Evolutionary conservation across 2,797 vertebrate genomes (phyloP), one percentile per base, ranked within the genome.

Genomic region (Chrysocyon brachyurus): DNA sequence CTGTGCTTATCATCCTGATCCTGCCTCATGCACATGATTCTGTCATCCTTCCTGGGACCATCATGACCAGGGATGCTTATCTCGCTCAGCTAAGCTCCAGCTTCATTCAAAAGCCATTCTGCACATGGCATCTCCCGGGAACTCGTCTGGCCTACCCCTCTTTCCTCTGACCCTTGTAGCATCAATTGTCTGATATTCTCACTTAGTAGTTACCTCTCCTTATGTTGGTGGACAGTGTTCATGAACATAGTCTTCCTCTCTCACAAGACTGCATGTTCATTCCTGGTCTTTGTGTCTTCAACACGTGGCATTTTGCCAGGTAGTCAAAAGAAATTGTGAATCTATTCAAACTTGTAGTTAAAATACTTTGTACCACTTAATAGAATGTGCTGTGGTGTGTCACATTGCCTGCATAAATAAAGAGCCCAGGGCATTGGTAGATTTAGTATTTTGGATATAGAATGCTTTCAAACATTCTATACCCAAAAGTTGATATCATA

Each of bases 181-280:
- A 3, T 49, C 7, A 0, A 1, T 19, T 4, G 66, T 49, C 52
- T 26, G 52, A 40, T 2, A 31, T 52, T 31, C 22, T 73, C 6
- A 19, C 46, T 24, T 28, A 12, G 3, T 3, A 17, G 17, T 31
- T 22, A 12, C 12, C 40, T 16, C 12, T 36, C 21, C 6, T 26
- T 7, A 14, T 15, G 6, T 3, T 31, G 21, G 26, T 3, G 10
- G 0, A 12, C 61, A 6, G 2, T 0, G 3, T 4, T 16, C 49
- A 7, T 31, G 14, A 17, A 28, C 1, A 0, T 1, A 11, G 1
- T 83, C 24, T n/a, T 61, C 52, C 40, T 24, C 9, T 7, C 11
- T 75, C 21, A 4, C 52, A 16, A 31, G 75, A 46, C 49, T 36
- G 8, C n/a, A 83, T 0, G 1, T 40, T 33, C 73, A 2, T 49